Evolutionary conservation across 2,113 vertebrate genomes (phyloP), one percentile per base, ranked within the genome.

Genomic region (Eretmochelys imbricata): DNA sequence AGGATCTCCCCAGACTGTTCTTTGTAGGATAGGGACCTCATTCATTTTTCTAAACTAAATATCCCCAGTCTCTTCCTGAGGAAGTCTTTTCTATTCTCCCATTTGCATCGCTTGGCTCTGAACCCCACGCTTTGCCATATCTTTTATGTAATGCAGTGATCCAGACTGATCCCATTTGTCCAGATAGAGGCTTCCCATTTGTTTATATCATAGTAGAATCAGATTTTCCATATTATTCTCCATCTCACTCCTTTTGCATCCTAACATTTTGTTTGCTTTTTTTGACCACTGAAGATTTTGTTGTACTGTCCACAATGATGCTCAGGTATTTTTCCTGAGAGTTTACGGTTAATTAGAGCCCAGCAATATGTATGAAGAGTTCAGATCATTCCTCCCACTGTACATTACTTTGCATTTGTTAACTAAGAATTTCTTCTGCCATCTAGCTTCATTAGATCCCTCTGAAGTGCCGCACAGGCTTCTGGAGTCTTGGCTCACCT

Each of bases 401-500:
- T 48, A 12, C 6, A 46, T 27, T 76, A 46, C 75, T 76, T 38
- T 48, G 20, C n/a, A 10, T 20, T 75, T 48, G 25, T 29, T 54
- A 54, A 50, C 75, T n/a, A 48, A 0, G 0, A 65, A 42, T 65
- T 49, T 12, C 4, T 84, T 35, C 0, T 0, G 27, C 10, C 42
- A 11, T 38, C 48, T 81, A 57, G 12, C 12, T 7, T 29, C 54
- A 90, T 88, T 46, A 19, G 2, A n/a, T 20, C 51, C 38, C 10
- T 27, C 42, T 76, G 24, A 76, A 7, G 6, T 46, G 42, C 51
- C 31, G 59, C 57, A 22, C 48, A 81, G 25, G 25, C 51, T 80
- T 6, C 10, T 46, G 10, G 27, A 38, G 62, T 48, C 57, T 38
- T 27, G 17, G 51, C 11, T 8, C 5, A 78, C 55, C 42, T 42